These are phyloP conservation scores for Theropithecus gelada DNA, from an alignment of 2,113 vertebrate genomes.

Conservation along the genomic window DNA sequence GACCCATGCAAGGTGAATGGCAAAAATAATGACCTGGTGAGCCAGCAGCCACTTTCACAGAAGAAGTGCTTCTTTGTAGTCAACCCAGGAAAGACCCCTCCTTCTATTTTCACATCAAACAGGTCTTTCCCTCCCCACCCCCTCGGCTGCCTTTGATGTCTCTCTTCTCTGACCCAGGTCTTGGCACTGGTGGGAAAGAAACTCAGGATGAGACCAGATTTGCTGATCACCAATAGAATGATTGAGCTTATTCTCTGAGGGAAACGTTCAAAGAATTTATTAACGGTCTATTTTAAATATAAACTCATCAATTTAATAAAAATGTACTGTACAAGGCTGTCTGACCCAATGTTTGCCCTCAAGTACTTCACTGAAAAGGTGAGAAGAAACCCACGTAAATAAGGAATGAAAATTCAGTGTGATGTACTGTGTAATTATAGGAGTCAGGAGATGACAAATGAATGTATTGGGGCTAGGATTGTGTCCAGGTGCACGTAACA, in stretches of 20 bases:
- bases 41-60: slow-evolving; percentile 27
- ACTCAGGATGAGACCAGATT: slow-evolving; percentile 10
- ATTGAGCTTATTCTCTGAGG: slow-evolving; percentile 9
- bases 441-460: not conserved
- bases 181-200: slow-evolving; percentile 32
- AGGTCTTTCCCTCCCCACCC: not conserved
- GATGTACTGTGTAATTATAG: not conserved
- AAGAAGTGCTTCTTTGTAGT: slow-evolving; percentile 68
- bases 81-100: slow-evolving; percentile 19
- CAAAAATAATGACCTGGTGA: slow-evolving; percentile 60
- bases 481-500: not conserved
- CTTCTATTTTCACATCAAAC: slow-evolving; percentile 60
- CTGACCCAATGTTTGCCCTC: not conserved
- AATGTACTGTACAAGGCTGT: not conserved
- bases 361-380: not conserved
- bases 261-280: slow-evolving; percentile 44
- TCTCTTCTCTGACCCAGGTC: slow-evolving; percentile 41
- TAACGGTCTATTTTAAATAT: slow-evolving; percentile 12
- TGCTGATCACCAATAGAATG: not conserved
- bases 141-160: slow-evolving; percentile 61
- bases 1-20: slow-evolving; percentile 67
- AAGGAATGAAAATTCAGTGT: not conserved
- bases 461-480: not conserved
- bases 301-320: not conserved
- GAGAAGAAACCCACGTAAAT: not conserved